Conservation (phyloP, 2,113 vertebrate genomes). For the Eclectus roratus region DNA sequence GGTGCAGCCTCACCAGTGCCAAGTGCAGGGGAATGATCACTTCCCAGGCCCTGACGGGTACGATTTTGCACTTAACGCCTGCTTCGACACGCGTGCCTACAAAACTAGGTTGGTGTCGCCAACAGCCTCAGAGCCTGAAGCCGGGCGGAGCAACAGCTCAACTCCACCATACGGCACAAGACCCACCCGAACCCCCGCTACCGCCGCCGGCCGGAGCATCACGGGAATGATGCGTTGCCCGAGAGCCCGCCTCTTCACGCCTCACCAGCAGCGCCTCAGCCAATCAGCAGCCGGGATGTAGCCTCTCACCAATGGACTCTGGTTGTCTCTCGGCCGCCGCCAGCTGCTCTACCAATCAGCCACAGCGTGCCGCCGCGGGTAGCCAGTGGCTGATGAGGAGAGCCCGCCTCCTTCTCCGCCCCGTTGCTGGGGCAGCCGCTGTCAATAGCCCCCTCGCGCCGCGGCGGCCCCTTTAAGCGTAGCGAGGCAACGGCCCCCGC, state of each 20-base stretch:
- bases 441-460: background rate
- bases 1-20: background rate
- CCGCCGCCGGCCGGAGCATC: background rate
- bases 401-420: background rate
- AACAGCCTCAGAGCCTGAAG: too few relatives aligned
- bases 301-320: background rate
- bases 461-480: slow-evolving; percentile 27
- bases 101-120: accelerated
- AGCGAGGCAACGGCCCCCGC: slow-evolving; percentile 18
- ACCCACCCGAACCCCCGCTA: too few relatives aligned
- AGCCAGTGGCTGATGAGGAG: background rate
- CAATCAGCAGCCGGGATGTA: background rate
- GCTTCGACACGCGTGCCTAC: accelerated
- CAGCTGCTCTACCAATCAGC: background rate
- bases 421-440: slow-evolving; percentile 31
- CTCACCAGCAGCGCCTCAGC: accelerated
- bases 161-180: accelerated
- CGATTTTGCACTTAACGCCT: accelerated
- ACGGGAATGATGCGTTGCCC: background rate
- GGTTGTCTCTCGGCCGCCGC: accelerated
- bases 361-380: accelerated
- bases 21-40: background rate
- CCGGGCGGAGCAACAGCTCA: too few relatives aligned
- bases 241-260: too few relatives aligned
- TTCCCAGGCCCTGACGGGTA: background rate